phyloP scores from a whole-genome alignment of 1,140 invertebrate species.

The Ridgeia piscesae region DNA sequence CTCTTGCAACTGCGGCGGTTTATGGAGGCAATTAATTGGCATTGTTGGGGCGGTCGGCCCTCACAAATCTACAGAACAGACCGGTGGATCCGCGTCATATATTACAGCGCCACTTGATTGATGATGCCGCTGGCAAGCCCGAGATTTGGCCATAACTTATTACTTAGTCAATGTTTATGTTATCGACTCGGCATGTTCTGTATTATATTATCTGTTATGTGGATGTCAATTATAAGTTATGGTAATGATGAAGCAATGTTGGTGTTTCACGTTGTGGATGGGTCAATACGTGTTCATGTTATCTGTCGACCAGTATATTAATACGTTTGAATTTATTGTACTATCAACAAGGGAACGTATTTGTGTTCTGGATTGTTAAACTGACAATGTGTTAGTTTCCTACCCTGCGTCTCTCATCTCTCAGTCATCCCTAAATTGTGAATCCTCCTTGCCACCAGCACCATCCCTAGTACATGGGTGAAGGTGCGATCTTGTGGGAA shows the following conservation, averaged over 20 bases:
- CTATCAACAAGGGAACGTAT: too few relatives aligned
- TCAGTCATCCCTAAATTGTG: too few relatives aligned
- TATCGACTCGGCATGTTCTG: not conserved
- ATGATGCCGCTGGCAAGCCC: not conserved
- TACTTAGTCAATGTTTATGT: not conserved
- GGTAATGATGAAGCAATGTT: not conserved
- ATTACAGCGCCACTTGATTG: not conserved
- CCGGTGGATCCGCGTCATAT: not conserved
- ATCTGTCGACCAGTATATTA: too few relatives aligned
- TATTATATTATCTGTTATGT: not conserved
- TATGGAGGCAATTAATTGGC: not conserved
- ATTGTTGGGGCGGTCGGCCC: not conserved
- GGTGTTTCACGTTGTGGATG: not conserved
- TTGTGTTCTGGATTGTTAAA: too few relatives aligned
- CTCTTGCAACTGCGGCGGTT: not conserved
- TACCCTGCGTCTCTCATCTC: too few relatives aligned
- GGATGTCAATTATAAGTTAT: not conserved
- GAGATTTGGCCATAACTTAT: not conserved
- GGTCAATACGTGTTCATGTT: not conserved
- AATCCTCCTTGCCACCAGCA: too few relatives aligned
- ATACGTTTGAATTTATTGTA: too few relatives aligned
- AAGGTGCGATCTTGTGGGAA: too few relatives aligned
- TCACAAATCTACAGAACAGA: not conserved
- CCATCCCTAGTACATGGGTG: too few relatives aligned
- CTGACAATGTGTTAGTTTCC: too few relatives aligned